Conservation (phyloP, 2,113 vertebrate species). For the Rattus norvegicus region DNA sequence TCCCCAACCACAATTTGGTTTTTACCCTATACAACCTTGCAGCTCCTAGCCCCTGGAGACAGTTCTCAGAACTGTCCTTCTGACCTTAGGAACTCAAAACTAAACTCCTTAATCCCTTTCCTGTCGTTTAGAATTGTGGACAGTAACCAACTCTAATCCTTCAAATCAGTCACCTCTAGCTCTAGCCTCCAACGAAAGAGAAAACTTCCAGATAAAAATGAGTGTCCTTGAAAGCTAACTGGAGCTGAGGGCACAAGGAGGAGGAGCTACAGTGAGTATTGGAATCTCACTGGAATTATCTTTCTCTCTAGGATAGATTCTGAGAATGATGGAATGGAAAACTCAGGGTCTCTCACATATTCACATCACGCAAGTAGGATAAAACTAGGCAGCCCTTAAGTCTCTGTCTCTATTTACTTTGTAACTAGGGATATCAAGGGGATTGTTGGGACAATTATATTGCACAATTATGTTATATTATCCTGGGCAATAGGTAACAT, state of each 20-base stretch:
- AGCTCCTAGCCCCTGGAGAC: neutral
- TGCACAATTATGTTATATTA: neutral
- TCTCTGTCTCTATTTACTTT: neutral
- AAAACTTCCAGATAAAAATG: slow-evolving; percentile 12
- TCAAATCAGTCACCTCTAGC: neutral
- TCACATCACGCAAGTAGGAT: neutral
- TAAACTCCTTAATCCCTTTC: neutral
- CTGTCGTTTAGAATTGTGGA: neutral
- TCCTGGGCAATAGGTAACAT: neutral
- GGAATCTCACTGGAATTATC: neutral
- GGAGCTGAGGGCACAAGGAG: neutral
- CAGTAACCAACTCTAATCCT: neutral
- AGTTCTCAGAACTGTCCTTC: neutral
- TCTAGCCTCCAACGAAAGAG: neutral
- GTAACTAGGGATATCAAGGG: neutral
- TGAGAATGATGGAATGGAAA: neutral
- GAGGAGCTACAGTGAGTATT: neutral
- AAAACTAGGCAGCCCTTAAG: neutral
- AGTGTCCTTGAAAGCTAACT: neutral
- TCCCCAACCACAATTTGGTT: neutral
- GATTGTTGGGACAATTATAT: neutral
- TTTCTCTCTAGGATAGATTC: neutral
- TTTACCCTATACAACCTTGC: neutral
- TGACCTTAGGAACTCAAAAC: neutral
- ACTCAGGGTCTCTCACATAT: neutral